Percentiles rank a stretch among this genome's conserved stretches.
Conservation (phyloP, 2,797 vertebrate species). For the Tragelaphus oryx region DNA sequence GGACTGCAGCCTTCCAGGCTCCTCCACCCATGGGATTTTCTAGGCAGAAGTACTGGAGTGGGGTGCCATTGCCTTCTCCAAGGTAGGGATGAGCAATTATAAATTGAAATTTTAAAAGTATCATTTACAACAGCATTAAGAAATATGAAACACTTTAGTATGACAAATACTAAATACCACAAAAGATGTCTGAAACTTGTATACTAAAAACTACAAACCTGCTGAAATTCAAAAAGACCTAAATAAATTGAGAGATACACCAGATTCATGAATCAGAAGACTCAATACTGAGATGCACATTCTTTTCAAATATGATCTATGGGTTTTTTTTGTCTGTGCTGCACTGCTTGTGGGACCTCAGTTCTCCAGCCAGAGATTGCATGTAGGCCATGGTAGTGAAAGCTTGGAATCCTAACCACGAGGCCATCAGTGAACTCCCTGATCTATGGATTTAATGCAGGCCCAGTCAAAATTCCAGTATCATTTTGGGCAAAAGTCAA, state of each 20-base stretch:
- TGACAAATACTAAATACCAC: background rate
- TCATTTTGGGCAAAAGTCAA: background rate
- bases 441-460: background rate
- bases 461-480: background rate
- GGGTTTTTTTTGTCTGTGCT: background rate
- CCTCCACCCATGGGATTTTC: too few species aligned
- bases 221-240: background rate
- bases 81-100: background rate
- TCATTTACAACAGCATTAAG: background rate
- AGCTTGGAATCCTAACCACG: background rate
- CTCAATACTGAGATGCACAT: background rate
- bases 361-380: background rate
- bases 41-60: too few species aligned
- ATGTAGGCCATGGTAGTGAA: background rate
- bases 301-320: background rate
- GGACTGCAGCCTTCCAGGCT: too few species aligned
- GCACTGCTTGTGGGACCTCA: background rate
- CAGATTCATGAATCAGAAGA: background rate
- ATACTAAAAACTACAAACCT: background rate
- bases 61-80: too few species aligned
- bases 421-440: background rate
- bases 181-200: background rate
- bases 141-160: constrained; percentile 7
- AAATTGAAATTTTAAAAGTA: background rate
- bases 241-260: background rate